These are phyloP conservation scores for Orchesella flavescens DNA, from an alignment of 2,888 invertebrate species.

Conservation along the genomic window DNA sequence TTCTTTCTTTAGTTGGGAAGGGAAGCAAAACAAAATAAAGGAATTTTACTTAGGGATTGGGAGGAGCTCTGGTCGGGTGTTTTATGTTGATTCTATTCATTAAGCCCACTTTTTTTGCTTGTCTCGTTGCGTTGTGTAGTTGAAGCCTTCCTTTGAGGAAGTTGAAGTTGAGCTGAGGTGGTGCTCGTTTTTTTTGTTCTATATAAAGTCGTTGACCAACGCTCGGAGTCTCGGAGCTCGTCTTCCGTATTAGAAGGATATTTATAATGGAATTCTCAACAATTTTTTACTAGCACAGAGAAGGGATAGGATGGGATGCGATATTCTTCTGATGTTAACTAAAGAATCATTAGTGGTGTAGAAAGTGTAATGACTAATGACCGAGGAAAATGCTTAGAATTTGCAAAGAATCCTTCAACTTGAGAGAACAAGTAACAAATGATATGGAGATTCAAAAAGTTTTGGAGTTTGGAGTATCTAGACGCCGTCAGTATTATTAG, in stretches of 20 bases:
- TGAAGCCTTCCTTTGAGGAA: neutral
- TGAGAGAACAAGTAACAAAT: neutral
- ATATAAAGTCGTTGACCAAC: conserved; percentile 36
- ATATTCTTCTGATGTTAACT: conserved; percentile 22
- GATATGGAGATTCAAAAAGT: too few relatives aligned
- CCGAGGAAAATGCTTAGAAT: neutral
- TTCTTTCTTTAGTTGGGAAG: neutral
- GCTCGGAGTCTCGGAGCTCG: too few relatives aligned
- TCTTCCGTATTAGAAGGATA: neutral
- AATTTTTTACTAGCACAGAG: neutral
- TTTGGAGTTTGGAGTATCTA: too few relatives aligned
- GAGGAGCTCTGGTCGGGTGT: conserved; percentile 12
- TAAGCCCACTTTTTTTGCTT: conserved; percentile 30
- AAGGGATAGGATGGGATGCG: too few relatives aligned
- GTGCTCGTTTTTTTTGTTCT: conserved; percentile 8
- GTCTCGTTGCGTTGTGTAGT: conserved; percentile 8
- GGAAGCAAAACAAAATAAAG: neutral
- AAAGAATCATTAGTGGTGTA: conserved; percentile 21
- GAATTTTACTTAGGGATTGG: neutral
- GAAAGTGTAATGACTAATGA: conserved; percentile 34
- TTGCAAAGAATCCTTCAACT: conserved; percentile 11
- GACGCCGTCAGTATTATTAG: too few relatives aligned
- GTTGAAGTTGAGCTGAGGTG: neutral
- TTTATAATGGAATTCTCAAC: conserved; percentile 7
- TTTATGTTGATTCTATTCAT: conserved; percentile 60